Evolutionary conservation across 2,888 invertebrate genomes (phyloP), one percentile per base, ranked within the genome.

Genomic region (Dicranocentrus wangi): DNA sequence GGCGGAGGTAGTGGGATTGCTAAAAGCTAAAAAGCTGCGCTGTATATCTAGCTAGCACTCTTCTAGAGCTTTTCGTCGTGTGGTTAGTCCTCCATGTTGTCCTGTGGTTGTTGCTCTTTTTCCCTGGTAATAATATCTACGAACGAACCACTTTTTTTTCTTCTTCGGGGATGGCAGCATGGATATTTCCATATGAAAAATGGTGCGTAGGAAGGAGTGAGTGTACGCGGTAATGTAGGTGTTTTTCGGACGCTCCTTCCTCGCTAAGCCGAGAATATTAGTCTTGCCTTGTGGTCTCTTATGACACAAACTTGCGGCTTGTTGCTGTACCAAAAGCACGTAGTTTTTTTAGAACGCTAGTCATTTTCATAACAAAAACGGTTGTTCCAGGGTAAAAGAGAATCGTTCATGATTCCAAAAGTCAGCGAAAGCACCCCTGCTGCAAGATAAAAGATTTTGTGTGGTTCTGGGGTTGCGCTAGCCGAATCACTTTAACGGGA

Each of bases 371-470:
- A 32, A 58, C 23, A 25, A 27, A 23, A 25, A 58, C 10, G 58
- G 17, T 17, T 8, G n/a, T 28, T 15, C 7, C 60, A 15, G 13
- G 27, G 13, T 1, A 8, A 19, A 53, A 53, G 68, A 13, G 55
- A 55, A 17, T 69, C 17, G 21, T 39, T 55, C 43, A 43, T 47
- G 47, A 47, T 55, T 55, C 25, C 25, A 55, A 32, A 32, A 60
- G 60, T 28, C 17, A 60, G 28, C n/a, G 32, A 10, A n/a, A 25
- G 75, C 68, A 60, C 69, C 76, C 76, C 76, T 66, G 76, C 68
- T 76, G 76, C n/a, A 76, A 23, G 76, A 60, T 76, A 60, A 76
- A 76, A 47, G 47, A 69, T 63, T 68, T 68, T 27, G 27, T 43
- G 42, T 66, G 66, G 53, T 69, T 63, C 23, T 39, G 27, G 55